Evolutionary conservation across 2,888 invertebrate species (phyloP).

Genomic region (Rhynchonema sp.): DNA sequence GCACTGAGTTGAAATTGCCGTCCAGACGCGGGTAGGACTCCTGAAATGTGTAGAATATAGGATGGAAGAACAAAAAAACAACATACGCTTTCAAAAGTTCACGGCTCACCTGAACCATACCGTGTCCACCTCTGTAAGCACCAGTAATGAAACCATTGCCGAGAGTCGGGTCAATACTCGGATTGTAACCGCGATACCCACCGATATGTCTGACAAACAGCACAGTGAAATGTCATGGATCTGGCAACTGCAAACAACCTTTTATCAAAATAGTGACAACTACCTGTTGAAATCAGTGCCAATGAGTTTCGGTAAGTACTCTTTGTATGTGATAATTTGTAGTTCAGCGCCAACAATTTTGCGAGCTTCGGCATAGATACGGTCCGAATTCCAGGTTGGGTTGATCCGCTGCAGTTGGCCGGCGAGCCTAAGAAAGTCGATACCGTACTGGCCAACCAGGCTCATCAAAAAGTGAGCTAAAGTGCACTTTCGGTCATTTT

Average conservation of each 20-base stretch:
- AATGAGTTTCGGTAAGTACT: conserved; percentile 63
- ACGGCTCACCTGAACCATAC: neutral
- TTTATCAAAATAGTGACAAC: no score
- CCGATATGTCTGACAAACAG: conserved; percentile 46
- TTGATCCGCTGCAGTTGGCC: conserved; percentile 52
- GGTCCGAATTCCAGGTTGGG: conserved; percentile 76
- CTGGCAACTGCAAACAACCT: no score
- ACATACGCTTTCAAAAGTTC: neutral
- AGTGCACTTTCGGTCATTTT: no score
- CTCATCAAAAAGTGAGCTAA: no score
- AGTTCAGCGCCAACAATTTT: conserved; percentile 59
- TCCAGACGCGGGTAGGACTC: conserved; percentile 53
- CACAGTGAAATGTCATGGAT: no score
- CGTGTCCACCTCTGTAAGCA: conserved; percentile 44
- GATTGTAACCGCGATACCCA: conserved; percentile 56
- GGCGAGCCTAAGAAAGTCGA: conserved; percentile 49
- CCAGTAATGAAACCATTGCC: conserved; percentile 88
- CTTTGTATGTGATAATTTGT: conserved; percentile 18
- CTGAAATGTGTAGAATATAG: no score
- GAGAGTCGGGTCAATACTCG: conserved; percentile 56
- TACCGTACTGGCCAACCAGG: no score
- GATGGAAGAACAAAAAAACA: no score
- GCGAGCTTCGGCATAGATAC: conserved; percentile 56
- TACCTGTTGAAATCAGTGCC: neutral
- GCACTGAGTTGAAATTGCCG: conserved; percentile 52